phyloP scores from a whole-genome alignment of 2,113 vertebrate species.

The Anolis sagrei region DNA sequence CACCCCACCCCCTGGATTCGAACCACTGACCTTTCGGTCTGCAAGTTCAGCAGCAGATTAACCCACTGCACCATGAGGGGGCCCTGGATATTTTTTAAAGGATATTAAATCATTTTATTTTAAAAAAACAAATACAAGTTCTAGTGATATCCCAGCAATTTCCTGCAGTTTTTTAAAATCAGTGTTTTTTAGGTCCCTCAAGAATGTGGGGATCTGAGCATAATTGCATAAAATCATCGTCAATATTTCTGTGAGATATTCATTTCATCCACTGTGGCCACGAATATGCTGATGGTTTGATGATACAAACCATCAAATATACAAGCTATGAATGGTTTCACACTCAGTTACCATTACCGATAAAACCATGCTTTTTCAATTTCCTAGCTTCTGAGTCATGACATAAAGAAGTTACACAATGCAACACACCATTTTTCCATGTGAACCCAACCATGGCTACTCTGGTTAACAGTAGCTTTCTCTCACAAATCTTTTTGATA shows the following conservation, averaged over 20 bases:
- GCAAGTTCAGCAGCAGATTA: too few species aligned
- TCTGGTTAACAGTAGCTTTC: neutral
- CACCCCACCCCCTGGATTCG: too few species aligned
- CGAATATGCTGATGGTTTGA: too few species aligned
- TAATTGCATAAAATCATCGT: neutral
- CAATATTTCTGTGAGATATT: neutral
- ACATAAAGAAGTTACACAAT: neutral
- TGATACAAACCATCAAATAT: slow-evolving; percentile 11
- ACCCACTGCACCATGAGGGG: too few species aligned
- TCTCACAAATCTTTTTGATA: neutral
- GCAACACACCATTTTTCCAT: neutral
- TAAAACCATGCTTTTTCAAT: slow-evolving; percentile 30
- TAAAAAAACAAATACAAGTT: neutral
- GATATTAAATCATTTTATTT: too few species aligned
- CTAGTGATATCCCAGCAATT: neutral
- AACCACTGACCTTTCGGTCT: too few species aligned
- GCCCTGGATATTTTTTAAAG: too few species aligned
- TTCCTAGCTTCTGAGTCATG: neutral
- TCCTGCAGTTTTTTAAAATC: neutral
- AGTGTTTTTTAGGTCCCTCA: slow-evolving; percentile 16
- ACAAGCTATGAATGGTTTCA: slow-evolving; percentile 29
- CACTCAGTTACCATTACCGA: neutral
- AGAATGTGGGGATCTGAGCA: neutral
- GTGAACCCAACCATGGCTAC: too few species aligned
- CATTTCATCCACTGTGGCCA: slow-evolving; percentile 9